Base-by-base conservation (phyloP, 2,113 vertebrate species). In the Aphyosemion australe region DNA sequence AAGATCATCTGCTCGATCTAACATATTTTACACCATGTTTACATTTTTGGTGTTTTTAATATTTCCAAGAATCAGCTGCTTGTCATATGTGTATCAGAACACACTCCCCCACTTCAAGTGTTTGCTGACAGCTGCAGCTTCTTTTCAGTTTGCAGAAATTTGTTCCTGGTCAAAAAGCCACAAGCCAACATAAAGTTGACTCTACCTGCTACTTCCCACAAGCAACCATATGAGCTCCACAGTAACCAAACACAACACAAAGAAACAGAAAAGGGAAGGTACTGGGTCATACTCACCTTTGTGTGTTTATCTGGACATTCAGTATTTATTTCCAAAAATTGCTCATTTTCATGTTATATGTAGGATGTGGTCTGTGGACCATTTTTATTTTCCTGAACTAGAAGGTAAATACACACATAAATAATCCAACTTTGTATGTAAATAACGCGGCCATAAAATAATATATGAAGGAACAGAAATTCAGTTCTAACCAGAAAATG, bases 171-270 rank as follows among this genome's bases (percentile, higher is more conserved):
- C 64, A 71, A 67, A 86, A 68, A 80, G 58, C 57, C 64, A 61
- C n/a, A 72, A 72, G 46, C 61, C 54, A 72, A 53, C 65, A 65
- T 73, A 43, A 72, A 48, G 59, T 42, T 57, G 59, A 67, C 65
- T 76, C 59, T 49, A 82, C 76, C 74, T 84, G 76, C 65, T 71
- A 67, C 55, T 65, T 79, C 61, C 20, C 78, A 42, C 49, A 21
- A 13, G 69, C 53, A 66, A 62, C 72, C 50, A 1, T 64, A 20
- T 41, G 39, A 71, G 52, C 69, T 57, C 65, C 75, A 74, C 57
- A 52, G 74, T 67, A 86, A 82, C 67, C 48, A 64, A 85, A 79
- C 69, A 81, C 61, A 84, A 83, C 70, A 79, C 20, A 54, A 6
- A 19, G 56, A 20, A 42, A 43, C 53, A 51, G 7, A 48, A 62